These are phyloP conservation scores for Lucilia cuprina DNA, from an alignment of 1,140 invertebrate species.

Conservation along the genomic window DNA sequence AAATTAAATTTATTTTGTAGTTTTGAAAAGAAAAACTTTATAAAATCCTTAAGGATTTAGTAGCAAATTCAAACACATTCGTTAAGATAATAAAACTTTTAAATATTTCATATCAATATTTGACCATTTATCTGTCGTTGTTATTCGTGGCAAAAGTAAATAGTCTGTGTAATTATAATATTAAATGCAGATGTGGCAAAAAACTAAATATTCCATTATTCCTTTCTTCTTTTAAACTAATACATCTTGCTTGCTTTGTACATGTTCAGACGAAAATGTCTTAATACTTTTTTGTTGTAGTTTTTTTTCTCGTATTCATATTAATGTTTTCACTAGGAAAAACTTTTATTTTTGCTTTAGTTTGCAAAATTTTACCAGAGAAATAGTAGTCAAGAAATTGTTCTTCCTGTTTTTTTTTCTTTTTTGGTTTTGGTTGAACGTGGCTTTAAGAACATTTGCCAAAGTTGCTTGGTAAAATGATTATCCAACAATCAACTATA, in stretches of 20 bases:
- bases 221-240: too few species aligned
- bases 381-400: not conserved
- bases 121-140: not conserved
- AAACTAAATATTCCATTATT: not conserved
- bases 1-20: not conserved
- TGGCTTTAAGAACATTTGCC: not conserved
- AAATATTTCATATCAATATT: slow-evolving; percentile 10
- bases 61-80: not conserved
- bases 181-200: slow-evolving; percentile 28
- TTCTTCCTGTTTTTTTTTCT: not conserved
- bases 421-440: not conserved
- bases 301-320: not conserved
- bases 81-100: slow-evolving; percentile 12
- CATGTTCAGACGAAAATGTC: not conserved
- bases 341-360: slow-evolving; percentile 5
- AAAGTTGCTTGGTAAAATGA: slow-evolving; percentile 5
- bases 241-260: not conserved
- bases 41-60: not conserved
- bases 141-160: not conserved
- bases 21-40: not conserved
- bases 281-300: not conserved
- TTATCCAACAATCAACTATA: slow-evolving; percentile 11
- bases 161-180: slow-evolving; percentile 30
- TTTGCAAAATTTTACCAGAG: not conserved
- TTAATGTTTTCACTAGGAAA: not conserved